Evolutionary conservation across 1,140 invertebrate species (phyloP).

Genomic region (Meloidogyne exigua): DNA sequence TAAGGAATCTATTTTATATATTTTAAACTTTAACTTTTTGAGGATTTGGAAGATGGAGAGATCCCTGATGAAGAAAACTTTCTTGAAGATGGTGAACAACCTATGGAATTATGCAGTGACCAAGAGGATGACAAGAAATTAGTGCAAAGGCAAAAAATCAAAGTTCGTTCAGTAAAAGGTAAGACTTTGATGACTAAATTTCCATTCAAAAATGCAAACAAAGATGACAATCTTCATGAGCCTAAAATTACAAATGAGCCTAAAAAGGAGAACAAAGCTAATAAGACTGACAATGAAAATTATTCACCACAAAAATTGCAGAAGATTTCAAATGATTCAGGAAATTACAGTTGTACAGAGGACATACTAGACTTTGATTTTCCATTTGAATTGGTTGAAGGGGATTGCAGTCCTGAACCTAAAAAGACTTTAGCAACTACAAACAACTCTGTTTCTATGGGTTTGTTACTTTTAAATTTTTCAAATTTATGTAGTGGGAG

Average conservation of each 20-base stretch:
- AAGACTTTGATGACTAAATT: not conserved
- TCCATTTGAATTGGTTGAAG: constrained; percentile 1
- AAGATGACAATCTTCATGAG: not conserved
- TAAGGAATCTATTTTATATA: not conserved
- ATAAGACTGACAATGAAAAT: not conserved
- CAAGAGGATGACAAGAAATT: not conserved
- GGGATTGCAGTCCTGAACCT: not conserved
- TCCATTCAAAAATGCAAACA: not conserved
- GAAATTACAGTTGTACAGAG: not conserved
- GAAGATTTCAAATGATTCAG: not conserved
- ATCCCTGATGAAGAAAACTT: not conserved
- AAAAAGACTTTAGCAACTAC: not conserved
- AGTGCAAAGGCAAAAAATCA: not conserved
- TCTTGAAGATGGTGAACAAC: not conserved
- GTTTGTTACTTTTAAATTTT: not conserved
- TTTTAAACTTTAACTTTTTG: not conserved
- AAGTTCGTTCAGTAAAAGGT: not conserved
- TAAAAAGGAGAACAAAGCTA: not conserved
- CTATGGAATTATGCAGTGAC: not conserved
- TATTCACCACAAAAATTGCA: not conserved
- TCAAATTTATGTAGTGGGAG: not conserved
- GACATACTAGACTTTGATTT: not conserved
- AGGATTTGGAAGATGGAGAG: not conserved
- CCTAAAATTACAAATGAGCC: not conserved
- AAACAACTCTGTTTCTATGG: not conserved